Evolutionary conservation across 2,113 vertebrate genomes (phyloP).

Genomic region (Rhabdornis inornatus): DNA sequence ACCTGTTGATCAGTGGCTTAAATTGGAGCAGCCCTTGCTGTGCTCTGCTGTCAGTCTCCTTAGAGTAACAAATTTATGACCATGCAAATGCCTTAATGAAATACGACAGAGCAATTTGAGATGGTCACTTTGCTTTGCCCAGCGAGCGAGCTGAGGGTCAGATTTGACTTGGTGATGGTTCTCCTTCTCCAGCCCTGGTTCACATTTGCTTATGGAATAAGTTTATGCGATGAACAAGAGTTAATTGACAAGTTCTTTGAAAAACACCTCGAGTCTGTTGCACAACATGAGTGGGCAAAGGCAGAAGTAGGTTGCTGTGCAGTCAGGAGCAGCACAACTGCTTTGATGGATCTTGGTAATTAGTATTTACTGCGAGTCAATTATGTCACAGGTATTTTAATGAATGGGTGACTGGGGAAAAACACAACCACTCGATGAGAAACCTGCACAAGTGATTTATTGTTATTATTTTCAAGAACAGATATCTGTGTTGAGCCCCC

Average conservation of each 20-base stretch:
- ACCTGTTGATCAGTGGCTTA: neutral
- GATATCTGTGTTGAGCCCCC: neutral
- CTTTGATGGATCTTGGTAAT: constrained; percentile 71
- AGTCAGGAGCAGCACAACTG: constrained; percentile 44
- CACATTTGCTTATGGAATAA: neutral
- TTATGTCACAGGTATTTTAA: constrained; percentile 72
- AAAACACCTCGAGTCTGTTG: neutral
- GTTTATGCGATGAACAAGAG: neutral
- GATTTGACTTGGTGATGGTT: neutral
- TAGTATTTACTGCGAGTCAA: constrained; percentile 69
- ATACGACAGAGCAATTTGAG: neutral
- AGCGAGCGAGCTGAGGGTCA: neutral
- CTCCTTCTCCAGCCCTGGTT: neutral
- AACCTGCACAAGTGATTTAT: constrained; percentile 53
- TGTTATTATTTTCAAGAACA: constrained; percentile 49
- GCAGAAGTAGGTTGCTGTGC: constrained; percentile 53
- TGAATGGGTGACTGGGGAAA: constrained; percentile 67
- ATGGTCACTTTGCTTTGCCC: neutral
- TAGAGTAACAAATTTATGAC: neutral
- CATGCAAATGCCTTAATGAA: neutral
- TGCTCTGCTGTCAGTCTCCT: neutral
- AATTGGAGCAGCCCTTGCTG: neutral
- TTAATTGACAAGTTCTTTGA: neutral
- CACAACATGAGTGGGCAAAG: constrained; percentile 35
- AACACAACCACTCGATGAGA: constrained; percentile 57